Base-by-base conservation (phyloP, 2,797 vertebrate species). In the Ptychadena robeensis region DNA sequence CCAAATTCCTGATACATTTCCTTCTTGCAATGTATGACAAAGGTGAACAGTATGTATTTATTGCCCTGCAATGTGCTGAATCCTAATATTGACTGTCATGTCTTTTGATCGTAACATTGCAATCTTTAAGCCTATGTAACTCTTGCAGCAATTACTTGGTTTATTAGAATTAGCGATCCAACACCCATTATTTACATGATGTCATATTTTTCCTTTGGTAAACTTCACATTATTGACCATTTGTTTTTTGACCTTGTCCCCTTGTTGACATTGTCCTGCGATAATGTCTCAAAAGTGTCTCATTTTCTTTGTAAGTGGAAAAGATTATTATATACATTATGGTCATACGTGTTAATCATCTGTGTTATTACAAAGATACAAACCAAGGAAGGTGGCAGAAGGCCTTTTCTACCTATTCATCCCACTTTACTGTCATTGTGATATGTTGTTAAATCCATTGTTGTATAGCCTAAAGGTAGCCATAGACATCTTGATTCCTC, bases 11-110 rank as follows among this genome's bases (percentile, higher is more conserved):
- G 1, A 5, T 4, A 38, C 3, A 85, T 89, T 67, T 85, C 87
- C 10, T 89, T 85, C 40, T 64, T 82, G 18, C 6, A 48, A 22
- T 88, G 86, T 59, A 85, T 89, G n/a, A 67, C 18, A 11, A 88
- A 90, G 44, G 27, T 89, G 3, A n/a, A n/a, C n/a, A n/a, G n/a
- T 87, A 89, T 67, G 73, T 87, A 67, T 88, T 88, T 28, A 86
- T 89, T 85, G 69, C 80, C 9, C 67, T 90, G n/a, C 88, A 87
- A 31, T 82, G 78, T 81, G 86, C 87, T 86, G 88, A 90, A 68
- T 86, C 85, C 8, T 89, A 44, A 35, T 90, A 37, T 67, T 90
- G 15, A 65, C 30, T 27, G 63, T 65, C 11, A 65, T 65, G 63
- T 65, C 57, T 10, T 61, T 3, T 61, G 57, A 61, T 25, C 22